Evolutionary conservation across 2,113 vertebrate species (phyloP).

Genomic region (Copsychus sechellarum): DNA sequence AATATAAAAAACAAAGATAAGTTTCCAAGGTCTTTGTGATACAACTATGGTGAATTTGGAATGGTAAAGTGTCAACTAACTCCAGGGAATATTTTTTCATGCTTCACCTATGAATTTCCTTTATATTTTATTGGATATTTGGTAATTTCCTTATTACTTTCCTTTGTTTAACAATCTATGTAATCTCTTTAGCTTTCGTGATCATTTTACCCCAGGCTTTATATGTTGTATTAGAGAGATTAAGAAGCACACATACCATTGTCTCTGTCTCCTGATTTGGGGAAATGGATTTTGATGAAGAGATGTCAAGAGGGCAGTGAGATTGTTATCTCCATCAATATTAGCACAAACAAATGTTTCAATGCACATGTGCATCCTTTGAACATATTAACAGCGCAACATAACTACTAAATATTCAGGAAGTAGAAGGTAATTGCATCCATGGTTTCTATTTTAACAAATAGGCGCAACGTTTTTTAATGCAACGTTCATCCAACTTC

Average conservation of each 20-base stretch:
- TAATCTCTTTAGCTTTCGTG: not conserved
- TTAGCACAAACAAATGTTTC: not conserved
- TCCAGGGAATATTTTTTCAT: not conserved
- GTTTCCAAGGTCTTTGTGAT: not conserved
- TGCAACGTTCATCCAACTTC: not conserved
- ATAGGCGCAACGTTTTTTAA: not conserved
- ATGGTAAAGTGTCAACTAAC: not conserved
- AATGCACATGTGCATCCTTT: not conserved
- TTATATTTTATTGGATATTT: not conserved
- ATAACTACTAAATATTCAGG: not conserved
- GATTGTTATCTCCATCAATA: not conserved
- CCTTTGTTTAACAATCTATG: not conserved
- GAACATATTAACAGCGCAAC: not conserved
- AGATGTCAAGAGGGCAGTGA: not conserved
- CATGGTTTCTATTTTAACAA: constrained; percentile 11
- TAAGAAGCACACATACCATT: not conserved
- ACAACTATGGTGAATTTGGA: not conserved
- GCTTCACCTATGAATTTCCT: not conserved
- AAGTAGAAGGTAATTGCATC: not conserved
- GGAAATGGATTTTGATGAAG: not conserved
- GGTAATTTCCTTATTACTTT: not conserved
- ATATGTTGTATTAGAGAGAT: not conserved
- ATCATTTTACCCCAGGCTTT: not conserved
- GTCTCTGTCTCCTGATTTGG: not conserved
- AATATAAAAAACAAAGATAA: not conserved